These are phyloP conservation scores for Plebejus melissa DNA, from an alignment of 2,888 invertebrate species.

Conservation along the genomic window DNA sequence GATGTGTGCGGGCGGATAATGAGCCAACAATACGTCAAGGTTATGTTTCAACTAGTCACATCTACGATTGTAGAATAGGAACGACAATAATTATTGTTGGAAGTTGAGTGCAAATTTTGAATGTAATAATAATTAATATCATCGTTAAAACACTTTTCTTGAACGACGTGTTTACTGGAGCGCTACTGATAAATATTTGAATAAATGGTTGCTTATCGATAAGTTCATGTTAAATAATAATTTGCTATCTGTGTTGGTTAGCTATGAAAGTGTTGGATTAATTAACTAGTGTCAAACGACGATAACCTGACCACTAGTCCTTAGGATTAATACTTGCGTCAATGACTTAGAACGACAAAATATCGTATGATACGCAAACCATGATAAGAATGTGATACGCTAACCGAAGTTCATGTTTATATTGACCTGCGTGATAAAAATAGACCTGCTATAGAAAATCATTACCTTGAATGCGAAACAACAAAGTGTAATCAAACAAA, in stretches of 20 bases:
- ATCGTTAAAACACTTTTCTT: background rate
- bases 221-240: conserved; percentile 28
- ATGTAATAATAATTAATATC: background rate
- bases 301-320: conserved; percentile 59
- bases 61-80: conserved; percentile 36
- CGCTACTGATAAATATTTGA: conserved; percentile 31
- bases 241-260: conserved; percentile 31
- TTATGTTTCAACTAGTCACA: conserved; percentile 40
- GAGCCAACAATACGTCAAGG: conserved; percentile 67
- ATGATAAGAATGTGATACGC: conserved; percentile 52
- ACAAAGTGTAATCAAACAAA: background rate
- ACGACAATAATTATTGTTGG: conserved; percentile 32
- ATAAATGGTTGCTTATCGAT: conserved; percentile 30
- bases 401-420: conserved; percentile 52
- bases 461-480: conserved; percentile 32
- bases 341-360: conserved; percentile 50
- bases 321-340: conserved; percentile 58
- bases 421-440: conserved; percentile 54
- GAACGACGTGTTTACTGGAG: conserved; percentile 29
- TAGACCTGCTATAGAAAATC: conserved; percentile 37
- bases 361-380: conserved; percentile 41
- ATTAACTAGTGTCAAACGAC: conserved; percentile 51
- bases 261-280: conserved; percentile 44
- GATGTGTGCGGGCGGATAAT: conserved; percentile 53
- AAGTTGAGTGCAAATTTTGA: background rate